These are phyloP conservation scores for Uria aalge DNA, from an alignment of 2,113 vertebrate genomes.

Conservation along the genomic window DNA sequence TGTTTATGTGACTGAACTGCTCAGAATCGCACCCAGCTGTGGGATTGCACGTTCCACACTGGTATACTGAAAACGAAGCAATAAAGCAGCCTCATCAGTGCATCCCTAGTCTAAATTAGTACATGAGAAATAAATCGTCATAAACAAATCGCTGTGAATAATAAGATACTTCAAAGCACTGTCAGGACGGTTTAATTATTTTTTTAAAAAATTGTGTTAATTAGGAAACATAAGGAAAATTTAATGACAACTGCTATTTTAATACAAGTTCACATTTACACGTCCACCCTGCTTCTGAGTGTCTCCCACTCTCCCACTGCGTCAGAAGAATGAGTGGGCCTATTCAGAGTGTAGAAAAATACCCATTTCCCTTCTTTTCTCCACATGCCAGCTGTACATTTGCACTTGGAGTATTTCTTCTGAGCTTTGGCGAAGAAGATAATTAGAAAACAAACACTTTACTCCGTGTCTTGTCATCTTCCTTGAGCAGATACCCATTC, in stretches of 20 bases:
- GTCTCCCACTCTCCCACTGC: not conserved
- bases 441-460: not conserved
- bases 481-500: not conserved
- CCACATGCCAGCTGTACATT: not conserved
- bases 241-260: not conserved
- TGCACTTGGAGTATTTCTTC: not conserved
- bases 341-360: constrained; percentile 18
- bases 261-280: not conserved
- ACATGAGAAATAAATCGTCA: not conserved
- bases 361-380: not conserved
- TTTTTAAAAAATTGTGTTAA: not conserved
- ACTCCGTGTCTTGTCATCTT: not conserved
- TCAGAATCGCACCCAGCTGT: not conserved
- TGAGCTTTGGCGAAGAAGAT: not conserved
- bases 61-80: not conserved
- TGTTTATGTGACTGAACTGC: not conserved
- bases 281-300: not conserved
- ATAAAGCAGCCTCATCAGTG: not conserved
- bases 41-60: not conserved
- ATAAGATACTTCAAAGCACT: not conserved
- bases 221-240: constrained; percentile 4
- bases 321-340: not conserved
- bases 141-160: constrained; percentile 12
- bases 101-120: not conserved
- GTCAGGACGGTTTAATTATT: not conserved